Evolutionary conservation across 1,140 invertebrate genomes (phyloP).

Genomic region (Bombus vancouverensis): DNA sequence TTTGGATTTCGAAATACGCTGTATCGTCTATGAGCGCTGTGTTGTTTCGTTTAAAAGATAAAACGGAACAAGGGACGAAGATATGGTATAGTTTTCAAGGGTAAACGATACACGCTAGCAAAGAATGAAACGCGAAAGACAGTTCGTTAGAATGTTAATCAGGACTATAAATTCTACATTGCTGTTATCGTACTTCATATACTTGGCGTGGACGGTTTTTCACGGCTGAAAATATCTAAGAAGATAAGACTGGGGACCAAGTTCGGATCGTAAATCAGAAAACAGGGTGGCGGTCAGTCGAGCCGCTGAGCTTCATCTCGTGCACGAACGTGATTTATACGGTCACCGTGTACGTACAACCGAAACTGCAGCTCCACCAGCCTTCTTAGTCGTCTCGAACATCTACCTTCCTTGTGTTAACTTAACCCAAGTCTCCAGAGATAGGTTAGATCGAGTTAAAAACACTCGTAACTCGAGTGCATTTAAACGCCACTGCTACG

Average conservation of each 20-base stretch:
- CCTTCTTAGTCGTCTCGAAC: conserved; percentile 38
- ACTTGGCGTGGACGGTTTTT: conserved; percentile 54
- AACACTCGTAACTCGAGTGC: conserved; percentile 8
- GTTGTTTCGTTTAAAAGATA: neutral
- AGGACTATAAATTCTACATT: conserved; percentile 50
- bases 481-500: neutral
- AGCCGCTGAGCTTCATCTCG: conserved; percentile 61
- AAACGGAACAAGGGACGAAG: neutral
- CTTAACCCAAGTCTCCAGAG: neutral
- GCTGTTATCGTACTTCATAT: conserved; percentile 59
- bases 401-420: conserved; percentile 1
- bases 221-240: conserved; percentile 59
- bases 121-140: neutral
- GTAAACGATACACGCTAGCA: neutral
- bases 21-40: no score
- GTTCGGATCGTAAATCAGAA: conserved; percentile 69
- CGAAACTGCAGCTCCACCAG: conserved; percentile 25
- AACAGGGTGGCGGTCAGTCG: conserved; percentile 66
- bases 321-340: conserved; percentile 64
- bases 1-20: no score
- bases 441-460: neutral
- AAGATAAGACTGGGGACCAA: conserved; percentile 65
- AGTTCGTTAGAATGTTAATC: conserved; percentile 63
- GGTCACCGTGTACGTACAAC: conserved; percentile 47
- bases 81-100: neutral